phyloP scores from a whole-genome alignment of 2,888 invertebrate species.

The Eueremaeus valkanovi region DNA sequence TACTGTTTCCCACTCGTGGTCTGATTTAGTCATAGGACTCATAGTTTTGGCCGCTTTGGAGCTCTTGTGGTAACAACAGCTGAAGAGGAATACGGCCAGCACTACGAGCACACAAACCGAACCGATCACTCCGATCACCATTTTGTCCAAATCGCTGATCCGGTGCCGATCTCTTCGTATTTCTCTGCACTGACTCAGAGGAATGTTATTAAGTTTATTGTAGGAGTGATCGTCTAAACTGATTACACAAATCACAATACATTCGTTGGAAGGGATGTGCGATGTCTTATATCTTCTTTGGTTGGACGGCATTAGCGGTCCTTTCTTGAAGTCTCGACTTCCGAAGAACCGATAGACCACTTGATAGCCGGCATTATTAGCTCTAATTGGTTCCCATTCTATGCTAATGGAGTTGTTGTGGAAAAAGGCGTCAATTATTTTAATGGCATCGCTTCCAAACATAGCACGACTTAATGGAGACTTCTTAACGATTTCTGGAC shows the following conservation, averaged over 20 bases:
- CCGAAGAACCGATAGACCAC: slow-evolving; percentile 85
- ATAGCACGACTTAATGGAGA: slow-evolving; percentile 33
- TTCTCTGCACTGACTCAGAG: slow-evolving; percentile 80
- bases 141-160: slow-evolving; percentile 71
- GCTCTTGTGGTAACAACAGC: slow-evolving; percentile 63
- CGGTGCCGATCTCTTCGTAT: slow-evolving; percentile 50
- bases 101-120: slow-evolving; percentile 89
- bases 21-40: slow-evolving; percentile 57
- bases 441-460: slow-evolving; percentile 1
- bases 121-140: slow-evolving; percentile 87
- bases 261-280: slow-evolving; percentile 85
- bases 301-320: slow-evolving; percentile 73
- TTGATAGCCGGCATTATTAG: slow-evolving; percentile 80
- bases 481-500: slow-evolving; percentile 1
- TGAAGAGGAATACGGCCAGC: slow-evolving; percentile 81
- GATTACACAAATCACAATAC: slow-evolving; percentile 87
- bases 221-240: slow-evolving; percentile 64
- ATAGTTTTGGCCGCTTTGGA: slow-evolving; percentile 36
- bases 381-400: slow-evolving; percentile 66
- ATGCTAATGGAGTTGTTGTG: slow-evolving; percentile 73
- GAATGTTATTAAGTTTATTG: slow-evolving; percentile 64
- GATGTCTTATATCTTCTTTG: slow-evolving; percentile 88
- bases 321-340: slow-evolving; percentile 82
- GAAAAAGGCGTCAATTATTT: slow-evolving; percentile 52
- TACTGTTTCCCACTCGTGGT: slow-evolving; percentile 73